Base-by-base conservation (phyloP, 1,140 invertebrate species). In the Trachelipus rathkii region DNA sequence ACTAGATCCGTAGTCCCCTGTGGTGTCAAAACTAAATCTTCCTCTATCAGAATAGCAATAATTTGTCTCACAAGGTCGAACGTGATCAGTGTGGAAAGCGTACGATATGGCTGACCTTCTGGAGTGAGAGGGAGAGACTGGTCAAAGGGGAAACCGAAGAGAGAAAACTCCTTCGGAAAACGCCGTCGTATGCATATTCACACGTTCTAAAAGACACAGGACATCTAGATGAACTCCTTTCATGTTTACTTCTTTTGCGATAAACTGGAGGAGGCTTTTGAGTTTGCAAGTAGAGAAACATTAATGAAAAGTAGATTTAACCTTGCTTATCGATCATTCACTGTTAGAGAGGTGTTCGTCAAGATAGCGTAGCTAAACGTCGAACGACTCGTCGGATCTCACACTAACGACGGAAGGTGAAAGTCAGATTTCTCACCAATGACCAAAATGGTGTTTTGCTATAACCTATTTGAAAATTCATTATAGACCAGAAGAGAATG, bases 141-240 rank as follows among this genome's bases (percentile, higher is more conserved):
- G 11, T 60, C 3, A 60, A 60, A 19, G 8, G 50, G 19, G 50
- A 60, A 60, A 60, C 19, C 21, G 66, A 43, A 66, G 33, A 24
- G 71, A 75, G 24, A n/a, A 75, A 72, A 15, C 53, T 76, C 10
- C 73, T 72, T 23, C 71, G 71, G 24, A n/a, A 78, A 74, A 46
- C 46, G 77, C 7, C 70, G 71, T 23, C 67, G 74, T 13, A 67
- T 78, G n/a, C 33, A 75, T 78, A 33, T n/a, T 75, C 77, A 0
- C 77, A 73, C 10, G n/a, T n/a, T n/a, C 77, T 78, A 0, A 71
- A 73, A 44, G 77, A 78, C n/a, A 44, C 46, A 76, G 67, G 77
- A 78, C 71, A 75, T 75, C 60, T n/a, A n/a, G 71, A 75, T 13
- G 70, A 78, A 67, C 45, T 78, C 44, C 70, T n/a, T 78, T 44